Evolutionary conservation across 1,140 invertebrate species (phyloP), one percentile per base, ranked within the genome.

Genomic region (Battus philenor): DNA sequence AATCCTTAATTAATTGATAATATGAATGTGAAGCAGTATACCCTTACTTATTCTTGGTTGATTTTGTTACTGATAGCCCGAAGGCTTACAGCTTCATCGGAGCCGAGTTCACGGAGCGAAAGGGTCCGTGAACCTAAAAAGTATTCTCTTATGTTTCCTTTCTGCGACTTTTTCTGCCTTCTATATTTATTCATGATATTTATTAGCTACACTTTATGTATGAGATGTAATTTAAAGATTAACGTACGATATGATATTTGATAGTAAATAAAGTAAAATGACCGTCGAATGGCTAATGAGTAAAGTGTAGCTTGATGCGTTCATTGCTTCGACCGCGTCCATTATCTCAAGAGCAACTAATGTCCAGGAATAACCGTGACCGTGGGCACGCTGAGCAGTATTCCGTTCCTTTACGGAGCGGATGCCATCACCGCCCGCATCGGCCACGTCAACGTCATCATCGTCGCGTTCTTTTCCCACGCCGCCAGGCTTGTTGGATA

Each of bases 361-460:
- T 61, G 44, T 68, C 29, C 59, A 90, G 91, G 93, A 47, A 89
- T 96, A 47, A 95, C 94, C 32, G 89, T 95, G 38, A 93, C 94
- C 4, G 91, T 94, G 55, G 93, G 93, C 29, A 94, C 93, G 1
- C 66, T 95, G 5, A 91, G 92, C 58, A 93, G 93, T 66, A 90
- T 95, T 53, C 92, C 94, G 13, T 93, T 96, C 68, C 81, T 96
- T 26, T 94, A 93, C 66, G 90, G 92, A 6, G 92, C 93, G 6
- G 93, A 95, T 62, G 90, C 87, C 63, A 93, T 96, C 55, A 92
- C 94, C n/a, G 89, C 90, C 44, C 92, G 90, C 72, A 87, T 95
- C 59, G 94, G 94, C 0, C 91, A 94, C 70, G 91, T 94, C 39
- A 94, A 93, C 79, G 88, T 95, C 49, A 91, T 95, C 75, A 91